These are phyloP conservation scores for Smutsia temminckii DNA, from an alignment of 2,797 vertebrate species.

Conservation along the genomic window DNA sequence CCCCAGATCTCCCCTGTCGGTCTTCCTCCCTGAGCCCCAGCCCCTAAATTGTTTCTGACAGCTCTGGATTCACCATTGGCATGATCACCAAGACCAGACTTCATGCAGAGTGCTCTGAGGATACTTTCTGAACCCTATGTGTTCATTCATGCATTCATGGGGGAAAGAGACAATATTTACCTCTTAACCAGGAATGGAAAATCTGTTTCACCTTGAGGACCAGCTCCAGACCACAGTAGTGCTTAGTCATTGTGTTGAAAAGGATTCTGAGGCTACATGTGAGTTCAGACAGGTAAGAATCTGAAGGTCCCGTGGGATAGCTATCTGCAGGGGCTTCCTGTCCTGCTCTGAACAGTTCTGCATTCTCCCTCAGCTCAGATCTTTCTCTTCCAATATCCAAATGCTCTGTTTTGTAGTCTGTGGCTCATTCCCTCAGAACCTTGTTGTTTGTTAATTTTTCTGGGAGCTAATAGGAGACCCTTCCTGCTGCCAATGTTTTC, in stretches of 20 bases:
- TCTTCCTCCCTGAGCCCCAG: neutral
- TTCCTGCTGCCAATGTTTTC: neutral
- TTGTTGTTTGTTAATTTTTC: neutral
- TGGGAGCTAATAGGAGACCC: neutral
- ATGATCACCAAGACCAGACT: neutral
- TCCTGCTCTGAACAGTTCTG: neutral
- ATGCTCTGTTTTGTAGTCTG: neutral
- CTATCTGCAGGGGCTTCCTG: neutral
- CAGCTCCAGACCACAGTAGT: neutral
- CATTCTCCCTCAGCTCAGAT: neutral
- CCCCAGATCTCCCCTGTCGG: neutral
- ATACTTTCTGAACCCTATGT: neutral
- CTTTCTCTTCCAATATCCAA: neutral
- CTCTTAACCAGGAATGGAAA: neutral
- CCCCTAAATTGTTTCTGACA: neutral
- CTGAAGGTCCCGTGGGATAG: neutral
- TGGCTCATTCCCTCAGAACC: neutral
- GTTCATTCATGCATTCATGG: neutral
- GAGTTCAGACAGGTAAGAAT: neutral
- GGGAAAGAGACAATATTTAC: neutral
- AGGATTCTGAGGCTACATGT: neutral
- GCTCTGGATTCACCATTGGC: accelerated
- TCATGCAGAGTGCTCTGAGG: neutral
- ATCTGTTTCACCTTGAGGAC: neutral
- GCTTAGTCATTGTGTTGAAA: neutral